phyloP scores from a whole-genome alignment of 2,113 vertebrate genomes.

The Rhinichthys klamathensis region DNA sequence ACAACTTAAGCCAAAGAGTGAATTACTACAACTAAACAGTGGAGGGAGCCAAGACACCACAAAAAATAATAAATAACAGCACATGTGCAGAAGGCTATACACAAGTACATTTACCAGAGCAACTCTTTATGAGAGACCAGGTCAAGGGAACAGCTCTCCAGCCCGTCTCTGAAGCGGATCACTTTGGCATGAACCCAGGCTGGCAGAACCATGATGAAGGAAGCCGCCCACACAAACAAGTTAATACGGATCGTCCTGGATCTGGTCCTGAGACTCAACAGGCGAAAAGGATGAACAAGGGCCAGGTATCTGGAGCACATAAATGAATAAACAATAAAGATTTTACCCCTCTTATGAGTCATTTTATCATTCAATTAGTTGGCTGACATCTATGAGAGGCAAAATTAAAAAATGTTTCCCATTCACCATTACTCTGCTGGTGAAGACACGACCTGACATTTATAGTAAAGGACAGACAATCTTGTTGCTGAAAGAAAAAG shows the following conservation, averaged over 20 bases:
- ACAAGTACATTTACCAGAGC: constrained; percentile 56
- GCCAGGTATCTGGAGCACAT: constrained; percentile 68
- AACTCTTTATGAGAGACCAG: constrained; percentile 68
- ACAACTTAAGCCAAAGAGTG: background rate
- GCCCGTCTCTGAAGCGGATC: constrained; percentile 72
- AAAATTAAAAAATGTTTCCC: background rate
- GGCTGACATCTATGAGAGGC: background rate
- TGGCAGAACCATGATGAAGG: constrained; percentile 66
- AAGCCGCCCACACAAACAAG: constrained; percentile 69
- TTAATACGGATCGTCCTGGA: constrained; percentile 69
- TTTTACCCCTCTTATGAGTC: background rate
- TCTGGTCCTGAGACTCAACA: constrained; percentile 67
- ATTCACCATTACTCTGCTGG: background rate
- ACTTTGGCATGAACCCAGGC: constrained; percentile 72
- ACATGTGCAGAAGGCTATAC: background rate
- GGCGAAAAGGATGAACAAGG: constrained; percentile 72
- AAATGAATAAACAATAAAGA: background rate
- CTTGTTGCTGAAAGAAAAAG: background rate
- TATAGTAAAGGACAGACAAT: background rate
- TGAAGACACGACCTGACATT: background rate
- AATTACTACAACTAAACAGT: constrained; percentile 10
- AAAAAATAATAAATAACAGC: background rate
- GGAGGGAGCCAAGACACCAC: constrained; percentile 38
- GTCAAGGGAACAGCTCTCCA: constrained; percentile 75
- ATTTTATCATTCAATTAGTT: background rate